Conservation (phyloP, 2,797 vertebrate genomes). For the Peromyscus attwateri region DNA sequence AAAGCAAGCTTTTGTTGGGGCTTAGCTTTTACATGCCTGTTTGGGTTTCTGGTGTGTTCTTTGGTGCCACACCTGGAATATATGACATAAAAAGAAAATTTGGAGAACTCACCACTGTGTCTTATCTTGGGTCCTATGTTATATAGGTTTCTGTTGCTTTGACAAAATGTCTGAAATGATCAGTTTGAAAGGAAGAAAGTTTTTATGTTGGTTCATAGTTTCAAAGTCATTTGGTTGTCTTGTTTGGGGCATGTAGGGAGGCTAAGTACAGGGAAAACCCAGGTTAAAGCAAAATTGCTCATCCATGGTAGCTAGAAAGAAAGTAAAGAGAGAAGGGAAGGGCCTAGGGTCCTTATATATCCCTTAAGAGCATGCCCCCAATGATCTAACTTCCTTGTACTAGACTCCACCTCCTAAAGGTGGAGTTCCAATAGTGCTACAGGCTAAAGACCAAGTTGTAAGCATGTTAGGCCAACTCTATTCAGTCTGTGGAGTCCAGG, state of each 20-base stretch:
- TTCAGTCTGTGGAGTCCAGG: not conserved
- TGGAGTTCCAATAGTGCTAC: not conserved
- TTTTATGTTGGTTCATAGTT: not conserved
- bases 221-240: not conserved
- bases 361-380: not conserved
- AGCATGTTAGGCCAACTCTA: not conserved
- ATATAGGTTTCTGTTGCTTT: not conserved
- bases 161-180: not conserved
- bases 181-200: not conserved
- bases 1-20: not conserved
- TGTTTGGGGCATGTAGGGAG: not conserved
- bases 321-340: not conserved
- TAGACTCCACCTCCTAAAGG: not conserved
- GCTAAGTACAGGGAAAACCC: too few species aligned
- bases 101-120: not conserved
- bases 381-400: not conserved
- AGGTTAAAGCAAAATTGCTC: not conserved
- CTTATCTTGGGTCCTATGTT: not conserved
- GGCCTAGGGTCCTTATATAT: not conserved
- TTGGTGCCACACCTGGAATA: not conserved
- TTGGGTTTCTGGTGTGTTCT: slow-evolving; percentile 37
- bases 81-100: slow-evolving; percentile 25
- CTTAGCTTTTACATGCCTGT: not conserved
- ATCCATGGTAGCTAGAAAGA: not conserved
- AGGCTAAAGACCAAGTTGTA: not conserved